Evolutionary conservation across 92 coral and sea anemone species (phyloP), one percentile per base, ranked within the genome.

Genomic region (Porites cylindrica): DNA sequence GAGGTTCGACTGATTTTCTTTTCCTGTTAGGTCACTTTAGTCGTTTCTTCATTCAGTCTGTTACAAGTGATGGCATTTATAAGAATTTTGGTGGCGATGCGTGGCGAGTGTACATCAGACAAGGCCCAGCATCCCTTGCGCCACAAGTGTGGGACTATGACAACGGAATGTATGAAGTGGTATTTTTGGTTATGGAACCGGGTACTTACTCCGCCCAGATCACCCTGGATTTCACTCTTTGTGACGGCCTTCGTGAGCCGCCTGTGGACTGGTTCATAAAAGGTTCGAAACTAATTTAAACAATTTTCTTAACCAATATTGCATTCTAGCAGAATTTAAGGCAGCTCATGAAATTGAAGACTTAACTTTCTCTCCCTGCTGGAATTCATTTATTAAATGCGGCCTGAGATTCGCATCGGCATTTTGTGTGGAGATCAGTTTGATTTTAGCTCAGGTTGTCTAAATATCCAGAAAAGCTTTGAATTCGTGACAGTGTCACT

Each of bases 81-180:
- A 95, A 95, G 82, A 86, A 65, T 20, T 76, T 77, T 75, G 98
- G 98, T 53, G 98, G 98, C 1, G 98, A 94, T 82, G 89, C 96
- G 8, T 95, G 98, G 98, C 82, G 93, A 78, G 88, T 95, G 2
- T 83, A 88, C 75, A 81, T 95, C n/a, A 92, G 95, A 64, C 93
- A 91, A 91, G 98, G 98, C 26, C 98, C 98, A 72, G 86, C 96
- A 80, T 93, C 96, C 77, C 91, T 95, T 66, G 93, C 91, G 71
- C 95, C 98, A 14, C 81, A 92, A 23, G 90, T 95, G 18, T 89
- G 93, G 75, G 98, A 95, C 69, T 95, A 84, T 62, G 79, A 88
- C 51, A 90, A 94, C 69, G 98, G 98, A 32, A 64, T 90, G 51
- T 95, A 95, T 69, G 96, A 95, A 63, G 97, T 88, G 47, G 78